Evolutionary conservation across 2,888 invertebrate species (phyloP), one percentile per base, ranked within the genome.

Genomic region (Aplocera efformata): DNA sequence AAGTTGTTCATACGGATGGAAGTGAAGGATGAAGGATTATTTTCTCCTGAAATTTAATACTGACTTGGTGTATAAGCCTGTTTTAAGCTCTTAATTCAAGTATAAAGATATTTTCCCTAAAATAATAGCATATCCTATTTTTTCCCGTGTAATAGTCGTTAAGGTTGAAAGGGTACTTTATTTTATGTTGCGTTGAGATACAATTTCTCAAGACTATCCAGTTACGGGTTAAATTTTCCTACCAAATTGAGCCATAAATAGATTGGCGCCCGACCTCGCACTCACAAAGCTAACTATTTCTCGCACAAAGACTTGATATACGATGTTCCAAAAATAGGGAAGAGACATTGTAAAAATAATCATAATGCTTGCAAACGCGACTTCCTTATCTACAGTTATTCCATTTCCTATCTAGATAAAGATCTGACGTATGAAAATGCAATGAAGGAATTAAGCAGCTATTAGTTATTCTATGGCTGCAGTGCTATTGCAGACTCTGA

Each of bases 341-440:
- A n/a, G 22, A 40, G 33, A 35, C 40, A 32, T 32, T 45, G 40
- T 45, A 45, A 45, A 36, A n/a, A n/a, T n/a, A n/a, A 40, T 40
- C 45, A 45, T 45, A 40, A 45, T 40, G 40, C 23, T 8, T 13
- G 38, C 29, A 36, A 33, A 36, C 32, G 40, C 40, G 25, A 37
- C 45, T 45, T 40, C 40, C 36, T 32, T 36, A 36, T 26, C 36
- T 30, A 26, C 32, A 35, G 29, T 28, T 40, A 45, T 36, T 27
- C 44, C 22, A 6, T 21, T 36, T 28, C 25, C n/a, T n/a, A n/a
- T n/a, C 32, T 36, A 29, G 27, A 44, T 20, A 32, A 13, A 23
- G 11, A 28, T 32, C 22, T 32, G 10, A 29, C 32, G 39, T 32
- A 35, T 40, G 44, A 40, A 39, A 44, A 44, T 44, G 30, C 44